Conservation (phyloP, 2,797 vertebrate species). For the Rhinatrema bivittatum region DNA sequence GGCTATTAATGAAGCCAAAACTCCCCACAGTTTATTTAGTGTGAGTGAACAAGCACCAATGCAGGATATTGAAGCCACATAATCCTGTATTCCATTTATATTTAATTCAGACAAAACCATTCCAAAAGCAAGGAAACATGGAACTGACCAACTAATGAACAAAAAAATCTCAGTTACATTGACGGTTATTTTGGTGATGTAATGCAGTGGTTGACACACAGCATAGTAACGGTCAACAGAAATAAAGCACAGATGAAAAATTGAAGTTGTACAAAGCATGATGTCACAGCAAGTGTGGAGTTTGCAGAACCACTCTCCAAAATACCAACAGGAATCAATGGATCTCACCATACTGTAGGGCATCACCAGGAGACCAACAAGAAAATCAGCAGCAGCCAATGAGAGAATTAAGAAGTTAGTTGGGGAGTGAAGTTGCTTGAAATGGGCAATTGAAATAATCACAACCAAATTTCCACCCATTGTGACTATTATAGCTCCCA, state of each 20-base stretch:
- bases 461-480: constrained; percentile 8
- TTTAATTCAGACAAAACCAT: constrained; percentile 31
- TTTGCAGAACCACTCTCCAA: constrained; percentile 28
- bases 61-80: constrained; percentile 7
- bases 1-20: constrained; percentile 20
- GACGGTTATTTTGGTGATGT: constrained; percentile 21
- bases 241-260: constrained; percentile 36
- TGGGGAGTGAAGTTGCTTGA: constrained; percentile 29
- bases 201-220: constrained; percentile 17
- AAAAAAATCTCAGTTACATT: constrained; percentile 11
- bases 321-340: constrained; percentile 23
- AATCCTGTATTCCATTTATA: constrained; percentile 8
- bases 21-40: constrained; percentile 30
- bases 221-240: constrained; percentile 22
- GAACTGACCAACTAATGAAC: constrained; percentile 16
- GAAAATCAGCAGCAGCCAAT: constrained; percentile 21
- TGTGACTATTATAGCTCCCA: constrained; percentile 2
- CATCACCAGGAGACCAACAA: constrained; percentile 21
- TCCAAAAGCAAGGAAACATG: constrained; percentile 20
- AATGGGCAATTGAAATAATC: constrained; percentile 24
- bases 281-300: constrained; percentile 17
- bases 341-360: constrained; percentile 33
- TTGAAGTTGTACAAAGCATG: constrained; percentile 24
- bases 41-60: constrained; percentile 19
- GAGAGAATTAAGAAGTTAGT: constrained; percentile 39